Conservation (phyloP, 2,888 invertebrate genomes). For the Maniola hyperantus region DNA sequence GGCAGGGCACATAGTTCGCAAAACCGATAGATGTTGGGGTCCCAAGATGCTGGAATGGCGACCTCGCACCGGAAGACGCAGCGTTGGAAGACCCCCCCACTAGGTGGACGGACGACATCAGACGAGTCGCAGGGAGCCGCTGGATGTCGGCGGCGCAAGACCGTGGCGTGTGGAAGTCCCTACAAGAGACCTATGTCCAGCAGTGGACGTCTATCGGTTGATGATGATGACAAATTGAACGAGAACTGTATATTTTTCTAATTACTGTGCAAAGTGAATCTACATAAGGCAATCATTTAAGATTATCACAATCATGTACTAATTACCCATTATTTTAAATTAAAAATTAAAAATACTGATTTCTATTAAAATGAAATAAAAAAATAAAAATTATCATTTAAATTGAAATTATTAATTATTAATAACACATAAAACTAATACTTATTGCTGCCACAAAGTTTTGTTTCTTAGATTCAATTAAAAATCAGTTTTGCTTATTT, state of each 20-base stretch:
- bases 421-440: conserved; percentile 9
- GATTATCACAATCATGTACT: conserved; percentile 17
- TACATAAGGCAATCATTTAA: conserved; percentile 15
- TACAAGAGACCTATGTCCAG: too few relatives aligned
- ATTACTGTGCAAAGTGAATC: conserved; percentile 8
- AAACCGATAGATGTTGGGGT: too few relatives aligned
- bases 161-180: too few relatives aligned
- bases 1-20: too few relatives aligned
- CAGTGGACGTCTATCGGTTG: too few relatives aligned
- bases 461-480: neutral
- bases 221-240: too few relatives aligned
- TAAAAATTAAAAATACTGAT: conserved; percentile 9
- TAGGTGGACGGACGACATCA: too few relatives aligned
- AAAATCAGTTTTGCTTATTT: neutral
- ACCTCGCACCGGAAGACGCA: too few relatives aligned
- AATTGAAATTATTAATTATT: neutral
- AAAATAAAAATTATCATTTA: neutral
- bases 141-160: too few relatives aligned
- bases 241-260: neutral
- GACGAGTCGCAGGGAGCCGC: too few relatives aligned
- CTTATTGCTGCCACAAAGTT: conserved; percentile 1
- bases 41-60: too few relatives aligned
- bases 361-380: neutral
- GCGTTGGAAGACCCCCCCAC: too few relatives aligned
- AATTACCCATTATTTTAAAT: neutral